Evolutionary conservation across 2,888 invertebrate species (phyloP), one percentile per base, ranked within the genome.

Genomic region (Baronia brevicornis): DNA sequence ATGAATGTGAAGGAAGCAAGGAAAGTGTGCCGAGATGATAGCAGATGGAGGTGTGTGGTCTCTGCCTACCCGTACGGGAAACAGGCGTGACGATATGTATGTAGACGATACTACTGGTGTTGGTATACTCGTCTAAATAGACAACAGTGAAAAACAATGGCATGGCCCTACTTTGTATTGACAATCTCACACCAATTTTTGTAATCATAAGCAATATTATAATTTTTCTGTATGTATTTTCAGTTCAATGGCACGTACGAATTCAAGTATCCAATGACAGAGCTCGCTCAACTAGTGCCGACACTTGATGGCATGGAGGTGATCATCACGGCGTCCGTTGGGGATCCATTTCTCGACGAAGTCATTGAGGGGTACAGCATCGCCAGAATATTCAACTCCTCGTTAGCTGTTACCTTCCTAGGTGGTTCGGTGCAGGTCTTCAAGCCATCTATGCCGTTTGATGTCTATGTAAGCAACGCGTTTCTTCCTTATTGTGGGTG

Each of bases 361-460:
- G 75, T 92, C 25, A 89, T 95, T 24, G 91, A 93, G 42, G 98
- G 97, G 0, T 95, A 90, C 80, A 92, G 96, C 6, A 90, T 91
- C 37, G 93, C 96, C 0, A 50, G 96, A 46, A 90, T 98, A 28
- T 96, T 91, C 64, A 95, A 96, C 75, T 95, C 96, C 0, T 93
- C 93, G 4, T 86, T 96, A 4, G 88, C 90, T 31, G 87, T 97
- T 1, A 87, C 89, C 18, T 95, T 97, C 71, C 85, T 97, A 2
- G 98, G 97, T 0, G 95, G 94, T 15, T 88, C 91, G 0, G 94
- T 97, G 4, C 95, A 97, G 71, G 92, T 98, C 7, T 97, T 97
- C 77, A 98, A 97, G 68, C 97, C 98, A 0, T 88, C 94, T 4
- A 96, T 97, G 93, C 95, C 96, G 0, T 92, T 96, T 54, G 91